Conservation (phyloP, 2,888 invertebrate genomes). For the Cephus pygmeus region DNA sequence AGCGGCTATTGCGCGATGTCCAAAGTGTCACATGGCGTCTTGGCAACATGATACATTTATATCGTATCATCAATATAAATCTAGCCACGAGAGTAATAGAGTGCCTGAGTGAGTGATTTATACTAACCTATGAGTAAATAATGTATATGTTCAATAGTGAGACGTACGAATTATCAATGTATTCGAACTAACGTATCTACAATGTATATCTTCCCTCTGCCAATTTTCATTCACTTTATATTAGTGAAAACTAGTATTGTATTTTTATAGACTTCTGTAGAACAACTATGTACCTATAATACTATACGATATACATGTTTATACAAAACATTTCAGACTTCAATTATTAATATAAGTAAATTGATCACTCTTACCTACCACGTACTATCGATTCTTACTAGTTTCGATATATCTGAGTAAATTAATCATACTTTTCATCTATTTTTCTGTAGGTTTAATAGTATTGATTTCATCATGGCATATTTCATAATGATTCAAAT, state of each 20-base stretch:
- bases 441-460: too few species aligned
- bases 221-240: constrained; percentile 53
- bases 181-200: constrained; percentile 31
- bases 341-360: not conserved
- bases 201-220: constrained; percentile 36
- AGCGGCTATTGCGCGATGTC: constrained; percentile 29
- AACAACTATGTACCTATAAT: constrained; percentile 53
- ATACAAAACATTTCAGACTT: constrained; percentile 34
- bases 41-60: constrained; percentile 50
- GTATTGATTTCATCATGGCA: too few species aligned
- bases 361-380: not conserved
- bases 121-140: constrained; percentile 35
- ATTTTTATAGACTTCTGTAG: constrained; percentile 62
- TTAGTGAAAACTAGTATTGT: constrained; percentile 55
- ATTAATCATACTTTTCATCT: too few species aligned
- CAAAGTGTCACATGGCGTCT: not conserved
- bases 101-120: constrained; percentile 63
- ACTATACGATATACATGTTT: constrained; percentile 48
- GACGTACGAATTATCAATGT: constrained; percentile 24
- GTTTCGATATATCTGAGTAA: too few species aligned
- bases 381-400: too few species aligned
- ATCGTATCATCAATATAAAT: constrained; percentile 50
- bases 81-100: constrained; percentile 60
- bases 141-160: constrained; percentile 36
- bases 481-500: too few species aligned